Conservation (phyloP, 1,140 invertebrate genomes). For the Drosophila saltans region DNA sequence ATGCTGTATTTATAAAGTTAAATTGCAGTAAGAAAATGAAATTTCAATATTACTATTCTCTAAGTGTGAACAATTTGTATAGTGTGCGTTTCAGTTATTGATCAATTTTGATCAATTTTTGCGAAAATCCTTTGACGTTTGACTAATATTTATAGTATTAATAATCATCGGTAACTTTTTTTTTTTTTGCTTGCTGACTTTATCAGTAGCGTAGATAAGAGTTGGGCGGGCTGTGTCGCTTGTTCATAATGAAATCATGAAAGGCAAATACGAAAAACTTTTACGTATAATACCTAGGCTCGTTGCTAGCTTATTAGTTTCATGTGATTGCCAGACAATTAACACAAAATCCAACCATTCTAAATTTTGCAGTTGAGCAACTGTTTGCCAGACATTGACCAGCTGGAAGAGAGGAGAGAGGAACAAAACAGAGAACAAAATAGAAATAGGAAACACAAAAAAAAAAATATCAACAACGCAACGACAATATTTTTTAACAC, state of each 20-base stretch:
- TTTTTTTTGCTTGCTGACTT: conserved; percentile 35
- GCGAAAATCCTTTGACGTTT: conserved; percentile 73
- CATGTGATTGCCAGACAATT: conserved; percentile 67
- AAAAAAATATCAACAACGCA: conserved; percentile 39
- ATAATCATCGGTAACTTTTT: conserved; percentile 60
- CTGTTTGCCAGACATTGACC: conserved; percentile 33
- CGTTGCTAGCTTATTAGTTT: conserved; percentile 63
- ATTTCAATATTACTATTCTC: conserved; percentile 1
- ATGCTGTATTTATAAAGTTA: not conserved
- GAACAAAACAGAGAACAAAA: conserved; percentile 28
- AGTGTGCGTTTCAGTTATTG: conserved; percentile 44
- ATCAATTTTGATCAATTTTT: conserved; percentile 48
- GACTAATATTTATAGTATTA: conserved; percentile 76
- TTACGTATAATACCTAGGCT: conserved; percentile 30
- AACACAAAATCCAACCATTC: conserved; percentile 42
- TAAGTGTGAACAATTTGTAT: not conserved
- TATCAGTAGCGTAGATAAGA: conserved; percentile 66
- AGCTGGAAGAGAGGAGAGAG: conserved; percentile 14
- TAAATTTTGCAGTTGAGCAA: conserved; percentile 53
- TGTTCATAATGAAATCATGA: conserved; percentile 51
- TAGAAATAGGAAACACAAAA: conserved; percentile 24
- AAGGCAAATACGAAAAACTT: conserved; percentile 53
- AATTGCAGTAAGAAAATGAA: not conserved
- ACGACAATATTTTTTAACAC: conserved; percentile 20
- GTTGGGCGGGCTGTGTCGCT: conserved; percentile 14